These are phyloP conservation scores for Drosophila affinis DNA, from an alignment of 2,888 invertebrate genomes.

Conservation along the genomic window DNA sequence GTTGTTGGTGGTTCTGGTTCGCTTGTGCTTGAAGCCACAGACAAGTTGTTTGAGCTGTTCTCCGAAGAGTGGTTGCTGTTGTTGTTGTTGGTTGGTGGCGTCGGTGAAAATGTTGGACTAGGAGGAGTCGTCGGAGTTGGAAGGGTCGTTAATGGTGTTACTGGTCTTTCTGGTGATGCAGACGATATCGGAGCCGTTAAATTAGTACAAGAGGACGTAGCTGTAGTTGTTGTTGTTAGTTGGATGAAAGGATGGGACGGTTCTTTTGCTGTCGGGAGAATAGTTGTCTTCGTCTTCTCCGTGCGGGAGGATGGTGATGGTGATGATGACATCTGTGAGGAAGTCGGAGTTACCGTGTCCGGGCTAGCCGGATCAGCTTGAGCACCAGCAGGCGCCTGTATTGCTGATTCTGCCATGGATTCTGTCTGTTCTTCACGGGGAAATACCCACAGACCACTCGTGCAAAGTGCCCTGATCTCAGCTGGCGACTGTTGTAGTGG, in stretches of 20 bases:
- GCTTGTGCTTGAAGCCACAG: conserved; percentile 2
- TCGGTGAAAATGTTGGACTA: background rate
- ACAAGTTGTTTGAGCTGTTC: background rate
- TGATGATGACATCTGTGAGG: background rate
- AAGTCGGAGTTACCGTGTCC: background rate
- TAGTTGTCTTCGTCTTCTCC: background rate
- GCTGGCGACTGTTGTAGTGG: conserved; percentile 34
- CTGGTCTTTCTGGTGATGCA: background rate
- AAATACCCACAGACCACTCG: conserved; percentile 55
- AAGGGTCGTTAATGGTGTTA: background rate
- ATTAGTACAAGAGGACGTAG: background rate
- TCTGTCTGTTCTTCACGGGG: conserved; percentile 48
- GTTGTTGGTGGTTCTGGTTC: conserved; percentile 26
- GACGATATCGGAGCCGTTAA: background rate
- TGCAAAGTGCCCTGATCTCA: conserved; percentile 44
- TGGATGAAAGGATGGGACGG: background rate
- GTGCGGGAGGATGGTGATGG: background rate
- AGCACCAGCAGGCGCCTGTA: background rate
- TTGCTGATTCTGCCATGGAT: conserved; percentile 5
- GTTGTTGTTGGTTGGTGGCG: background rate
- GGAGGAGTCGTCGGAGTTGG: background rate
- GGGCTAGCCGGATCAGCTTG: background rate
- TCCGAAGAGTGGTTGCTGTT: conserved; percentile 8
- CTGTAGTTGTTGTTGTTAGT: background rate
- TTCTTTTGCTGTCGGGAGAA: background rate